A percentile compares a stretch with the other conserved stretches of the same genome.
These are phyloP conservation scores for Uromys caudimaculatus DNA, from an alignment of 2,797 vertebrate species.

Conservation along the genomic window DNA sequence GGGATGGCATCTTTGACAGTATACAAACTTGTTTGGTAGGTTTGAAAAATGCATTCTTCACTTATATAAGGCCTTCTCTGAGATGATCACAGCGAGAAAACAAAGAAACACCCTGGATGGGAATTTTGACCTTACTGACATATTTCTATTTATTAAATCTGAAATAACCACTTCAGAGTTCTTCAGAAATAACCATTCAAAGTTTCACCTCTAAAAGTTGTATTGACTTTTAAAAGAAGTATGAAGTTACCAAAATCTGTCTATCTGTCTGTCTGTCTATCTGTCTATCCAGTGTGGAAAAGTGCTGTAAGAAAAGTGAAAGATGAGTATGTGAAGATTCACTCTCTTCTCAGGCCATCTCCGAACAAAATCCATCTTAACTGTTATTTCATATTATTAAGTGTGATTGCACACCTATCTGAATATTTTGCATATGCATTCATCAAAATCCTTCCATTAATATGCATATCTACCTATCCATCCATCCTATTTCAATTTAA, in stretches of 20 bases:
- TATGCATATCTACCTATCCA: neutral
- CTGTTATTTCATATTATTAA: neutral
- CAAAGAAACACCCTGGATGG: constrained; percentile 55
- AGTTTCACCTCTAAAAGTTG: constrained; percentile 81
- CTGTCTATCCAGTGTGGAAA: neutral
- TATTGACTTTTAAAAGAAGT: constrained; percentile 81
- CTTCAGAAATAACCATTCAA: constrained; percentile 81
- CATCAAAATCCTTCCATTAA: neutral
- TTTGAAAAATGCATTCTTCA: neutral
- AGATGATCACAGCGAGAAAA: constrained; percentile 60
- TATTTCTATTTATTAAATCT: constrained; percentile 72
- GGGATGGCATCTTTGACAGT: constrained; percentile 92
- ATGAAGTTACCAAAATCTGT: constrained; percentile 69
- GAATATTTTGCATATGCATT: neutral
- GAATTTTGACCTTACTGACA: constrained; percentile 64
- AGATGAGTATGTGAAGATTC: neutral
- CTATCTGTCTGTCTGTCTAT: too few relatives aligned
- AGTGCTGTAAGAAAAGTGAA: neutral
- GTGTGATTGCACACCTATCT: neutral
- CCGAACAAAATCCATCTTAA: neutral
- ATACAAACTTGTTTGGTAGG: neutral
- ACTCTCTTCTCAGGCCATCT: neutral
- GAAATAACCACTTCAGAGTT: constrained; percentile 79
- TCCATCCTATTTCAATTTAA: constrained; percentile 8
- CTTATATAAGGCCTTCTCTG: constrained; percentile 67